Base-by-base conservation (phyloP, 2,888 invertebrate genomes). In the Alviniconcha strummeri region DNA sequence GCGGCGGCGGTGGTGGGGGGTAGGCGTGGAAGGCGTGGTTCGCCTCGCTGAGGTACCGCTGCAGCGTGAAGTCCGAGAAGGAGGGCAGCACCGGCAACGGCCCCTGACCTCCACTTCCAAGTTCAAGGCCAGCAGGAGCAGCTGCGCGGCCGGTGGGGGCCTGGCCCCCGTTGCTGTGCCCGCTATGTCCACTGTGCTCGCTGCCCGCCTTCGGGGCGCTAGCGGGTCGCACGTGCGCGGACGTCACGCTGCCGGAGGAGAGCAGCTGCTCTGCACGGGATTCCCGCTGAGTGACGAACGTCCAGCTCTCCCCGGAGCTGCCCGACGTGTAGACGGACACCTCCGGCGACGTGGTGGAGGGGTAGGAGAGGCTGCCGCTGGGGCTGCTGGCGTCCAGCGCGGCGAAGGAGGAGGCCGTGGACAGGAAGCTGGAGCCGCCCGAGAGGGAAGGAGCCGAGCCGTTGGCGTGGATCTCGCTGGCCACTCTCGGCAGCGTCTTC, bases 1-100 rank as follows among this genome's bases (percentile, higher is more conserved):
- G 15, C 72, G 5, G 72, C 13, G 52, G 17, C 55, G 55, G 55
- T 13, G 11, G 15, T 5, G 56, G 4, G n/a, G 75, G 55, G n/a
- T 0, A 76, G 17, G 75, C 11, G n/a, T 76, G 75, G 13, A 56
- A 13, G 17, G 56, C n/a, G 9, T 7, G 60, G 60, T 60, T 19
- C 19, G n/a, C 77, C 19, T 77, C 77, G 11, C 19, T 57, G 56
- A 77, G 57, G 77, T n/a, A 77, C 8, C 77, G n/a, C 77, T 57
- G 56, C 77, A 77, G 57, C 57, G 57, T 17, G 57, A 57, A 57
- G 57, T 77, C 77, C n/a, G n/a, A 5, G 56, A 57, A 8, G 19
- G 77, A 19, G 8, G 77, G 57, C 60, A 60, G 60, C 9, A 13
- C 9, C 77, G 11, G 56, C n/a, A 19, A 56, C 74, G 7, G 75